phyloP scores from a whole-genome alignment of 2,113 vertebrate species.

The Amia ocellicauda region DNA sequence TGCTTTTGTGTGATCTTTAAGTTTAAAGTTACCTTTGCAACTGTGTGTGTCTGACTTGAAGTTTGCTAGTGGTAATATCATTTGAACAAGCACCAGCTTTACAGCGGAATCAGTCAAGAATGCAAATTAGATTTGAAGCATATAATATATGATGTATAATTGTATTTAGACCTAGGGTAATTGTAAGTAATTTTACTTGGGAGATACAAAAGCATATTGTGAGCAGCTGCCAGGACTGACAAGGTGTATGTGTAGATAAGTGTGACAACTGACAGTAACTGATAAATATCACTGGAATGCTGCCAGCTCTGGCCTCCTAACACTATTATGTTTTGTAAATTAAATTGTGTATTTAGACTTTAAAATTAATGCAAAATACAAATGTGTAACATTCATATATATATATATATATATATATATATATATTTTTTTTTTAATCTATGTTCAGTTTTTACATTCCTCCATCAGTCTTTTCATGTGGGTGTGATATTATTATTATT shows the following conservation, averaged over 20 bases:
- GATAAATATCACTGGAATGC: slow-evolving; percentile 37
- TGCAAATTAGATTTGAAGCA: slow-evolving; percentile 11
- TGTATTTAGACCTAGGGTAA: slow-evolving; percentile 14
- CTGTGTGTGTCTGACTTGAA: too few relatives aligned
- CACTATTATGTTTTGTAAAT: slow-evolving; percentile 23
- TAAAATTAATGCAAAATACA: slow-evolving; percentile 26
- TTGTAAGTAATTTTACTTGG: slow-evolving; percentile 12
- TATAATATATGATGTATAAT: slow-evolving; percentile 16
- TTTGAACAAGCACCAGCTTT: too few relatives aligned
- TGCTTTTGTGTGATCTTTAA: too few relatives aligned
- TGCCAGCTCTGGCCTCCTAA: slow-evolving; percentile 10
- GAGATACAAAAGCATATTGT: slow-evolving; percentile 1
- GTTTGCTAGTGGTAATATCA: too few relatives aligned
- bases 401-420: too few relatives aligned
- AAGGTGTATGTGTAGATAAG: slow-evolving; percentile 24
- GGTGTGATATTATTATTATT: too few relatives aligned
- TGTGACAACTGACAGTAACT: slow-evolving; percentile 34
- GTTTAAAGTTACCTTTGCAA: too few relatives aligned
- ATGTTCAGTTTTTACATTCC: too few relatives aligned
- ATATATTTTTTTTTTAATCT: too few relatives aligned
- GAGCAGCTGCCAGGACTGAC: slow-evolving; percentile 18
- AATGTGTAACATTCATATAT: neutral
- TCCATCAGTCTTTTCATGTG: too few relatives aligned
- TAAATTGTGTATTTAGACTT: slow-evolving; percentile 27
- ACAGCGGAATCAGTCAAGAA: slow-evolving; percentile 4